Base-by-base conservation (phyloP, 2,888 invertebrate genomes). In the Hirtodrosophila cameraria region DNA sequence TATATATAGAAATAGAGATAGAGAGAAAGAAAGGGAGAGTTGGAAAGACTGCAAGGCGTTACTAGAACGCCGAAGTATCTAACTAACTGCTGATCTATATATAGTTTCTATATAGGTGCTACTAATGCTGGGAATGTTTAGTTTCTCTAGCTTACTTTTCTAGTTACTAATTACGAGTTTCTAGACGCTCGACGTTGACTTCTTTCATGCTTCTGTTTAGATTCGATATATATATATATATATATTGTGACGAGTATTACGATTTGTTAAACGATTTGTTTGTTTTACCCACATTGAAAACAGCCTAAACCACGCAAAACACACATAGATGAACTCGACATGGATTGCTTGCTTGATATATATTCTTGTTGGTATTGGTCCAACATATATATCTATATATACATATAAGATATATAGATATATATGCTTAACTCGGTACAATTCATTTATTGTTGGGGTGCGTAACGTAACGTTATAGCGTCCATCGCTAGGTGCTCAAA, bases 291-390 rank as follows among this genome's bases (percentile, higher is more conserved):
- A 84, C 81, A 77, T 77, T 81, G 62, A 89, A 61, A 75, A 89
- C 89, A 89, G 89, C 89, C 89, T 89, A 89, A 89, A 89, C 89
- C 88, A 89, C 89, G 89, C 89, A 89, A 89, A 80, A 89, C 89
- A 89, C 89, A 89, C 82, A 88, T 86, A 84, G 89, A 89, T 88
- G 89, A 89, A 89, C 89, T 89, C 89, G 89, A 89, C 89, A 89
- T 88, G 76, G 88, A 77, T 83, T 87, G 81, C 79, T 76, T 85
- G 68, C 62, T 71, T 67, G 49, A 73, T 65, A 66, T 60, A 45
- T 57, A 58, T 57, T 53, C 38, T 39, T 35, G 12, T 36, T 39
- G 11, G 23, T 45, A 49, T 54, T 54, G 54, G 53, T 39, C 53
- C 53, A 46, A 30, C 42, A 50, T 31, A 60, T 46, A 63, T 58